These are phyloP conservation scores for Heterodera filipjevi DNA, from an alignment of 2,888 invertebrate species.

Conservation along the genomic window DNA sequence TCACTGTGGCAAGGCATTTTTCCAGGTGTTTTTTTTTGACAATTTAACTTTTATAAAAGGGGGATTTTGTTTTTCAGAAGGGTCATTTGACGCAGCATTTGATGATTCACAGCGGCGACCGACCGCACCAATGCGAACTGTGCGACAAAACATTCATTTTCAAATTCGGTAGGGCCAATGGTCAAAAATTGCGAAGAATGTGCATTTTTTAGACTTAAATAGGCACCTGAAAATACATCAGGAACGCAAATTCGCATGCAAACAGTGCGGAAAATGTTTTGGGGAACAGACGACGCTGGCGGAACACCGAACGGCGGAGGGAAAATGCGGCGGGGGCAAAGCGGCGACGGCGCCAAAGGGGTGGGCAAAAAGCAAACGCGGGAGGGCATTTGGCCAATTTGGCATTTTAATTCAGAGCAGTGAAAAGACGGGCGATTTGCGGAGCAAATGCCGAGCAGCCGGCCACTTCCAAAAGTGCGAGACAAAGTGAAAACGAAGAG, in stretches of 20 bases:
- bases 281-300: constrained; percentile 54
- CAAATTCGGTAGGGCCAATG: constrained; percentile 49
- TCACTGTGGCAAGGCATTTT: constrained; percentile 66
- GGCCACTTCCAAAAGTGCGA: constrained; percentile 36
- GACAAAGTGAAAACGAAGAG: constrained; percentile 17
- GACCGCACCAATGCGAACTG: constrained; percentile 59
- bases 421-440: neutral
- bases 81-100: constrained; percentile 66
- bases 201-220: constrained; percentile 47
- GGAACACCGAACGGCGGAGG: constrained; percentile 54
- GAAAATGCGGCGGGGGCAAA: constrained; percentile 24
- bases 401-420: neutral
- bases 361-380: constrained; percentile 22
- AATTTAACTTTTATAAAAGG: neutral
- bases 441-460: no score
- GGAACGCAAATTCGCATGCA: constrained; percentile 60
- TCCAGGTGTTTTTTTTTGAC: constrained; percentile 51
- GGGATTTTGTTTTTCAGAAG: constrained; percentile 50
- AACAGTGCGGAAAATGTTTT: constrained; percentile 57
- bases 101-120: constrained; percentile 64
- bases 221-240: constrained; percentile 65
- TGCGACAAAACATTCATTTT: constrained; percentile 66
- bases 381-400: constrained; percentile 1
- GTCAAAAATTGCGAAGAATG: neutral
- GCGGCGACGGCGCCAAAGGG: neutral